Conservation (phyloP, 1,140 invertebrate genomes). For the Amyelois transitella region DNA sequence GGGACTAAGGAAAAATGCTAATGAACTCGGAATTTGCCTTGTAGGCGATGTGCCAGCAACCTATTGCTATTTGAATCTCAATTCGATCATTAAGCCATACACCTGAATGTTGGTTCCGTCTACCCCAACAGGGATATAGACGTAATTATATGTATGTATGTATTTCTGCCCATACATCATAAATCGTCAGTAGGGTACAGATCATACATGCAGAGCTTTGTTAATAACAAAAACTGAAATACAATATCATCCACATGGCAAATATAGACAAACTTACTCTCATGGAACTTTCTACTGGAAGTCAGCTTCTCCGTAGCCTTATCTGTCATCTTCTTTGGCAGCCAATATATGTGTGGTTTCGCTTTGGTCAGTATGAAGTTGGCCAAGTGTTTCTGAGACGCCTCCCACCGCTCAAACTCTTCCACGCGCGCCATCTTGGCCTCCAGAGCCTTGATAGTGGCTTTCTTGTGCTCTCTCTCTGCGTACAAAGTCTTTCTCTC, state of each 20-base stretch:
- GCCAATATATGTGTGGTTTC: conserved; percentile 90
- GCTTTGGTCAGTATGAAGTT: conserved; percentile 92
- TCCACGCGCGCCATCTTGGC: conserved; percentile 91
- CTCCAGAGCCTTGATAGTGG: conserved; percentile 92
- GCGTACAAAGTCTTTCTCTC: conserved; percentile 91
- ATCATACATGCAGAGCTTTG: too few relatives aligned
- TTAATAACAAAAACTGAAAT: not conserved
- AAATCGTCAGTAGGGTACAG: too few relatives aligned
- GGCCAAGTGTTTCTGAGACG: conserved; percentile 82
- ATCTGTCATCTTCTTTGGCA: conserved; percentile 83
- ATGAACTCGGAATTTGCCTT: not conserved
- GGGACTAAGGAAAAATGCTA: not conserved
- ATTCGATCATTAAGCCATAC: too few relatives aligned
- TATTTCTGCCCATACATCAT: too few relatives aligned
- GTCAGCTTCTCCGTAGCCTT: conserved; percentile 69
- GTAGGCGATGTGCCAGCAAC: too few relatives aligned
- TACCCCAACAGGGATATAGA: too few relatives aligned
- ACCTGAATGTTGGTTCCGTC: too few relatives aligned
- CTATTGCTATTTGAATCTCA: too few relatives aligned
- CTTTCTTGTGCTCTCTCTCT: conserved; percentile 89
- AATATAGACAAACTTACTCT: too few relatives aligned
- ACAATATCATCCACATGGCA: not conserved
- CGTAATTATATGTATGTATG: too few relatives aligned
- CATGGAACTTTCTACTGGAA: conserved; percentile 69
- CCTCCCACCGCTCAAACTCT: conserved; percentile 92